Percentiles rank a stretch among this genome's conserved stretches.
Conservation (phyloP, 2,888 invertebrate species). For the Chrysina gloriosa region DNA sequence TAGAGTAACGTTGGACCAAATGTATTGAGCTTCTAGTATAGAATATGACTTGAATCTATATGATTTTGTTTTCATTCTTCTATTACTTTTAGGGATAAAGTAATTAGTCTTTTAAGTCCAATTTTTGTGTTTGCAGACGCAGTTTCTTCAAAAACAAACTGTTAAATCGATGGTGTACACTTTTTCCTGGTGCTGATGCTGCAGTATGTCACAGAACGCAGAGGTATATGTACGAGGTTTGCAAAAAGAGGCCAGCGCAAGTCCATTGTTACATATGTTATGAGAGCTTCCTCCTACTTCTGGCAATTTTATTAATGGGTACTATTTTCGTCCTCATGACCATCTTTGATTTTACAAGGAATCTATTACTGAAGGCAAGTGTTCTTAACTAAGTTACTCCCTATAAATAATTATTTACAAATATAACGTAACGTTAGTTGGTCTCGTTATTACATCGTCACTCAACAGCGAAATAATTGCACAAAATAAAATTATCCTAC, state of each 20-base stretch:
- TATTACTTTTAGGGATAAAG: too few species aligned
- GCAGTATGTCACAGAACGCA: conserved; percentile 86
- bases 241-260: conserved; percentile 81
- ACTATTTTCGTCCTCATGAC: conserved; percentile 72
- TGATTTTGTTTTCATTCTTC: too few species aligned
- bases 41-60: too few species aligned
- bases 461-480: too few species aligned
- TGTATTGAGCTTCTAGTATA: too few species aligned
- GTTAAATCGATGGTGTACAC: conserved; percentile 63
- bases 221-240: conserved; percentile 75
- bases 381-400: too few species aligned
- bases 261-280: conserved; percentile 74
- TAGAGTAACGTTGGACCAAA: too few species aligned
- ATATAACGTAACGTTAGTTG: too few species aligned
- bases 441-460: too few species aligned
- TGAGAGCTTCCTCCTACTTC: conserved; percentile 67
- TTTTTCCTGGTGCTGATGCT: conserved; percentile 87
- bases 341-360: conserved; percentile 71
- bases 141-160: conserved; percentile 47
- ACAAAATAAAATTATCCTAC: conserved; percentile 6
- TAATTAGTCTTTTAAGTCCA: neutral
- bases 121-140: conserved; percentile 40
- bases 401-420: too few species aligned
- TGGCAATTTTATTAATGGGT: conserved; percentile 69
- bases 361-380: conserved; percentile 73